Evolutionary conservation across 2,888 invertebrate species (phyloP), one percentile per base, ranked within the genome.

Genomic region (Ormyrus rosae): DNA sequence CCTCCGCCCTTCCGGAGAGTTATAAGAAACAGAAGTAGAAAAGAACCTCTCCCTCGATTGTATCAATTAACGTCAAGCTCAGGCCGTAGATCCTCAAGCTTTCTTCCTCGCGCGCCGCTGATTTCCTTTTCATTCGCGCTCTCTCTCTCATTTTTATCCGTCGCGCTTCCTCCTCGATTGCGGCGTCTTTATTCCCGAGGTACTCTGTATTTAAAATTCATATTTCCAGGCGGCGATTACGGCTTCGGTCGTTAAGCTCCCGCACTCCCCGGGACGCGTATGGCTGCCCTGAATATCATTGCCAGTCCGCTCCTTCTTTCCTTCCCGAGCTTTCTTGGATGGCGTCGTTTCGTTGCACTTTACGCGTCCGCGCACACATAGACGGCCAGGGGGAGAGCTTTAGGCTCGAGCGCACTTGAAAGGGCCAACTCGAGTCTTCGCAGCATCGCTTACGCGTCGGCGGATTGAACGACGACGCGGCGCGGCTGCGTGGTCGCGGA

Each of bases 271-370:
- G 56, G 4, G 63, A 34, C 45, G 13, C 73, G 80, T 81, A 81
- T 78, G 10, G 81, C 80, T 83, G 34, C 34, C 81, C 80, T 82
- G 85, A 85, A 86, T 86, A 85, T 85, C 86, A 85, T 86, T 85
- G 84, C 83, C 86, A 84, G 34, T 71, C 63, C 74, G 75, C 76
- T 67, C 67, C 75, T 48, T 76, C 8, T 55, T 5, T 11, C 19
- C 61, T 65, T 48, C 50, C 56, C 34, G 34, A 34, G 34, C 48
- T 9, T 58, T 73, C 46, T 13, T 3, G 13, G 13, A 58, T 48
- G 6, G 13, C 64, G 73, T 11, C 34, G 81, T 80, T 67, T 80
- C 82, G 83, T 83, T 85, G 84, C 84, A 83, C 85, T 84, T 84
- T 84, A 82, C 80, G 84, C 83, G 80, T 77, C 83, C 81, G 81